These are phyloP conservation scores for Halocynthia roretzi DNA, from an alignment of 23 tunicate genomes.

Conservation along the genomic window DNA sequence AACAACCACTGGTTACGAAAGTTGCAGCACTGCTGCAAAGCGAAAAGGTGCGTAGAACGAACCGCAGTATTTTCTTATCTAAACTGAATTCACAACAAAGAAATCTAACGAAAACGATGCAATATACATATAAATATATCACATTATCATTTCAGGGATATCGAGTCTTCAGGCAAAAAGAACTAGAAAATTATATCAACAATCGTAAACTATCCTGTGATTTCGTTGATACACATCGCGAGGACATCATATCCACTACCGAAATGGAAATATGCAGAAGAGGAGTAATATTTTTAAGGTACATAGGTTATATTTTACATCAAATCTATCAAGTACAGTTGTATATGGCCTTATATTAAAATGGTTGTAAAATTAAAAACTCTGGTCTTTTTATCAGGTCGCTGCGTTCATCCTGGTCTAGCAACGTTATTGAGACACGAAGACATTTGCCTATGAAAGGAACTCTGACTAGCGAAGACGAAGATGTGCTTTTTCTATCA, in stretches of 20 bases:
- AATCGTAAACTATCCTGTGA: slow-evolving; percentile 8
- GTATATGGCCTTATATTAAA: too few relatives aligned
- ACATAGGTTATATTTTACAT: neutral
- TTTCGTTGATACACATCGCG: slow-evolving; percentile 9
- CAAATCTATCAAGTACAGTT: too few relatives aligned
- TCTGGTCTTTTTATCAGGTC: slow-evolving; percentile 10
- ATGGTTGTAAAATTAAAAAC: too few relatives aligned
- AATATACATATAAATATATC: neutral
- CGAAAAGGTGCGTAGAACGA: neutral
- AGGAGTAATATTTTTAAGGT: slow-evolving; percentile 23
- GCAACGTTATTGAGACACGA: slow-evolving; percentile 22
- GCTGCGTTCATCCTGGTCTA: slow-evolving; percentile 31
- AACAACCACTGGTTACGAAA: neutral
- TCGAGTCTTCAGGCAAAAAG: slow-evolving; percentile 1
- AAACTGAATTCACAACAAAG: neutral
- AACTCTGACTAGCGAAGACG: slow-evolving; percentile 7
- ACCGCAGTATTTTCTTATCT: too few relatives aligned
- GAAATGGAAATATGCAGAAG: slow-evolving; percentile 38
- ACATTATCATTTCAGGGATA: neutral
- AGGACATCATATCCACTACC: slow-evolving; percentile 18
- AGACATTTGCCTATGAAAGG: neutral
- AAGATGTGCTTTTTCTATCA: neutral
- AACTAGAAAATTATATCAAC: slow-evolving; percentile 13
- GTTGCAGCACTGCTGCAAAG: slow-evolving; percentile 1
- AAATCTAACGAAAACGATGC: neutral